Evolutionary conservation across 2,888 invertebrate species (phyloP).

Genomic region (Chirona hameri): DNA sequence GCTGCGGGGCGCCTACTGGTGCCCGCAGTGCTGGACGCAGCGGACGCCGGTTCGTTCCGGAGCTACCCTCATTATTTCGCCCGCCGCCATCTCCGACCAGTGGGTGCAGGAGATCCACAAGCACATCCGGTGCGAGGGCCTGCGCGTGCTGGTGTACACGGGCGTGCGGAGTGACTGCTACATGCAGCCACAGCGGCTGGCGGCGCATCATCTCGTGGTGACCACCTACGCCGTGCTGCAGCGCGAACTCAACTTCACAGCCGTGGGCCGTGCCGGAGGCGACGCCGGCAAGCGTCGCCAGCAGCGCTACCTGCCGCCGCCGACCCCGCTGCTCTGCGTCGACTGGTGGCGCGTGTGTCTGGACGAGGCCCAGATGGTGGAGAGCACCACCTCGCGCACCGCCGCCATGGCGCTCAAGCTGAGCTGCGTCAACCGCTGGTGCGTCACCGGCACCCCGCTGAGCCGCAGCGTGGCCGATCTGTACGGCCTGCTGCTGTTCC

Average conservation of each 20-base stretch:
- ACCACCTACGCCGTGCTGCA: constrained; percentile 65
- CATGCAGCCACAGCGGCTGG: constrained; percentile 60
- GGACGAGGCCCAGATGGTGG: constrained; percentile 78
- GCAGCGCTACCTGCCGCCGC: constrained; percentile 60
- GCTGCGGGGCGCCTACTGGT: constrained; percentile 52
- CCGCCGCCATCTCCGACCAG: constrained; percentile 62
- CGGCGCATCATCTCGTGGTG: constrained; percentile 65
- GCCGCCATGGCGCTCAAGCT: constrained; percentile 61
- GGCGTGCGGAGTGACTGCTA: constrained; percentile 55
- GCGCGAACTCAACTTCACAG: constrained; percentile 59
- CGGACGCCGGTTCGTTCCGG: constrained; percentile 54
- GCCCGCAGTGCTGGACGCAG: constrained; percentile 63
- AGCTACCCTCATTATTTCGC: constrained; percentile 69
- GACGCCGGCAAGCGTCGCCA: constrained; percentile 54
- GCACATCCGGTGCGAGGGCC: constrained; percentile 53
- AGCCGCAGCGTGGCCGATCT: constrained; percentile 54
- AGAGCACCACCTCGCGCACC: constrained; percentile 56
- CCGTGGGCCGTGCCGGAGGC: constrained; percentile 51
- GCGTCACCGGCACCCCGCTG: constrained; percentile 69
- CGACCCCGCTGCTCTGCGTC: constrained; percentile 63
- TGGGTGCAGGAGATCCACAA: constrained; percentile 68
- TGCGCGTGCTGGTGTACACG: constrained; percentile 49
- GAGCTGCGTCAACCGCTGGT: constrained; percentile 64
- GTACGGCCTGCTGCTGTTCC: constrained; percentile 57
- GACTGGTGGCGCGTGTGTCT: constrained; percentile 73